These are phyloP conservation scores for Acropora yongei DNA, from an alignment of 64 coral and sea anemone genomes.

Conservation along the genomic window DNA sequence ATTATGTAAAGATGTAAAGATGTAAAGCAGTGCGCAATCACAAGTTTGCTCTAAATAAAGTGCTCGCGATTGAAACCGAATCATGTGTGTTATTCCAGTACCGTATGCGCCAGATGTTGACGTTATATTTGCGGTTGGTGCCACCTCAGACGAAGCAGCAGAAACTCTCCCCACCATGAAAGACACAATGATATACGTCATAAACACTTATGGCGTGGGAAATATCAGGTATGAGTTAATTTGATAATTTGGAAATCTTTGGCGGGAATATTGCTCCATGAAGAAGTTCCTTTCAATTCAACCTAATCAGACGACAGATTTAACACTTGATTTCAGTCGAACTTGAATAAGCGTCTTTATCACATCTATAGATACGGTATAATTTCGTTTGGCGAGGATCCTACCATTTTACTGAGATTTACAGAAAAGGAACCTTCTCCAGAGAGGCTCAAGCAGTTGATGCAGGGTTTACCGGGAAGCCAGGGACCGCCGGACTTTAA, in stretches of 20 bases:
- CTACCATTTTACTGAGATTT: constrained; percentile 49
- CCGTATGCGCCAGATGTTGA: constrained; percentile 47
- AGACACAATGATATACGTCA: constrained; percentile 64
- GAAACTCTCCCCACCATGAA: constrained; percentile 78
- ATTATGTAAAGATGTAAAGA: no score
- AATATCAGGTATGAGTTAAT: constrained; percentile 51
- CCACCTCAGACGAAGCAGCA: constrained; percentile 15
- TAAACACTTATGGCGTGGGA: constrained; percentile 70
- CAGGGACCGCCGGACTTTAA: constrained; percentile 44
- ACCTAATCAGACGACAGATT: no score
- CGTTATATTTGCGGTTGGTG: constrained; percentile 57
- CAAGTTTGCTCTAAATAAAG: neutral
- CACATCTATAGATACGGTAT: constrained; percentile 41
- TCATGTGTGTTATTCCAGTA: neutral
- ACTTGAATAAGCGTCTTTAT: neutral
- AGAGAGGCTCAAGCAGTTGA: neutral
- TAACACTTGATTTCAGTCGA: neutral
- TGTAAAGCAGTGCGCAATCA: no score
- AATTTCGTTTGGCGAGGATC: constrained; percentile 63
- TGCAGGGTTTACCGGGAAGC: constrained; percentile 32
- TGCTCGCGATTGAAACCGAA: neutral
- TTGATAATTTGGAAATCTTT: no score
- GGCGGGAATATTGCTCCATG: no score
- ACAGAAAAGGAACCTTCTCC: constrained; percentile 12
- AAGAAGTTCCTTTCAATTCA: no score